Evolutionary conservation across 35 echinoderm and acorn worm genomes (phyloP).

Genomic region (Strongylocentrotus purpuratus): DNA sequence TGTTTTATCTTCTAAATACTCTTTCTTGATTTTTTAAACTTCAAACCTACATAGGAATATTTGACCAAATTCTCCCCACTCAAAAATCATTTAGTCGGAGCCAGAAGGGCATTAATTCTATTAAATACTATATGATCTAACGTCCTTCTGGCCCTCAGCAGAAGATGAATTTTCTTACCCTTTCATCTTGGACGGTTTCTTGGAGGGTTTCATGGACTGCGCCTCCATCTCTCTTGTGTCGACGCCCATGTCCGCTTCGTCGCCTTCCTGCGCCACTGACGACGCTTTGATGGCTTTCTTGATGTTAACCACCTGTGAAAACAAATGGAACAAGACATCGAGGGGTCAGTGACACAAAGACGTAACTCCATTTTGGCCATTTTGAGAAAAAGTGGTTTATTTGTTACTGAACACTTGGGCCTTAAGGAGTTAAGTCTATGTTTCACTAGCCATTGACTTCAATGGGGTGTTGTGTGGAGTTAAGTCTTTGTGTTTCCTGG

Average conservation of each 20-base stretch:
- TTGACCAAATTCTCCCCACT: background rate
- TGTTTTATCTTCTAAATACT: too few relatives aligned
- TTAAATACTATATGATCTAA: too few relatives aligned
- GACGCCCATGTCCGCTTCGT: constrained; percentile 84
- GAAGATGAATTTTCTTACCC: constrained; percentile 57
- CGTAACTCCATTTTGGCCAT: too few relatives aligned
- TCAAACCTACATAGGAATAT: background rate
- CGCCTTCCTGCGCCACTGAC: constrained; percentile 79
- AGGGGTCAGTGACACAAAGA: too few relatives aligned
- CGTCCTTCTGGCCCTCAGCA: too few relatives aligned
- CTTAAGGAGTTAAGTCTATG: too few relatives aligned
- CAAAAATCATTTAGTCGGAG: background rate
- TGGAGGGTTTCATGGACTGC: constrained; percentile 75
- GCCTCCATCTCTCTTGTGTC: constrained; percentile 86
- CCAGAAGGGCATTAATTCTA: too few relatives aligned
- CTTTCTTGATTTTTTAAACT: background rate
- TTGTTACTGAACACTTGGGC: too few relatives aligned
- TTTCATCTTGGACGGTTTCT: constrained; percentile 93
- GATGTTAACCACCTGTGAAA: constrained; percentile 81
- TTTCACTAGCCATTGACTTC: too few relatives aligned
- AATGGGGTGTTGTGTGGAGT: too few relatives aligned
- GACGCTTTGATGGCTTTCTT: constrained; percentile 97
- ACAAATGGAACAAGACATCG: background rate
- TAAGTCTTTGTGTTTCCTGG: too few relatives aligned
- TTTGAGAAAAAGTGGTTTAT: too few relatives aligned